These are phyloP conservation scores for Scylla paramamosain DNA, from an alignment of 1,140 invertebrate species.

Conservation along the genomic window DNA sequence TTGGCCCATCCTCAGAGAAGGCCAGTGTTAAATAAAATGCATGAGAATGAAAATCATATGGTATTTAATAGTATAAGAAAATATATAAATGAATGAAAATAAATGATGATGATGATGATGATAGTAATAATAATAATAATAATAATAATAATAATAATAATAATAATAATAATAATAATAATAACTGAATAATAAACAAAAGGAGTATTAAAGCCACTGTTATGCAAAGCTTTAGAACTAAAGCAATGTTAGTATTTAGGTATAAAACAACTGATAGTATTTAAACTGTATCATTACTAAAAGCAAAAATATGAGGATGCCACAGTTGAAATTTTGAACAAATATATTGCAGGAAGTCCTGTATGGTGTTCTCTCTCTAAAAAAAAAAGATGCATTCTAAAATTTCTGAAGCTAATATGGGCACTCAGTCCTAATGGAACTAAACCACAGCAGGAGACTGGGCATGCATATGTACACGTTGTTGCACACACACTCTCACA, in stretches of 20 bases:
- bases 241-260: too few relatives aligned
- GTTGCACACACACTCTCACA: neutral
- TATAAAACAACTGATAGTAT: too few relatives aligned
- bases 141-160: neutral
- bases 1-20: too few relatives aligned
- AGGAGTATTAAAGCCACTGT: too few relatives aligned
- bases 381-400: neutral
- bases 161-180: neutral
- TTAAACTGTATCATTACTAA: too few relatives aligned
- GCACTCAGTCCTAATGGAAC: neutral
- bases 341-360: too few relatives aligned
- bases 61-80: neutral
- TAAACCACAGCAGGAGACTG: neutral
- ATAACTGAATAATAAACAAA: neutral
- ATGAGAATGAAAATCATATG: neutral
- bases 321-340: too few relatives aligned
- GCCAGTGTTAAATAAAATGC: neutral
- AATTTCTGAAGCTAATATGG: neutral
- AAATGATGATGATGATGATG: too few relatives aligned
- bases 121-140: neutral
- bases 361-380: neutral
- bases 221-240: too few relatives aligned
- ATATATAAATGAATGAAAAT: neutral
- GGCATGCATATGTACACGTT: neutral
- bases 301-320: too few relatives aligned